Evolutionary conservation across 1,140 invertebrate species (phyloP).

Genomic region (Choristoneura fumiferana): DNA sequence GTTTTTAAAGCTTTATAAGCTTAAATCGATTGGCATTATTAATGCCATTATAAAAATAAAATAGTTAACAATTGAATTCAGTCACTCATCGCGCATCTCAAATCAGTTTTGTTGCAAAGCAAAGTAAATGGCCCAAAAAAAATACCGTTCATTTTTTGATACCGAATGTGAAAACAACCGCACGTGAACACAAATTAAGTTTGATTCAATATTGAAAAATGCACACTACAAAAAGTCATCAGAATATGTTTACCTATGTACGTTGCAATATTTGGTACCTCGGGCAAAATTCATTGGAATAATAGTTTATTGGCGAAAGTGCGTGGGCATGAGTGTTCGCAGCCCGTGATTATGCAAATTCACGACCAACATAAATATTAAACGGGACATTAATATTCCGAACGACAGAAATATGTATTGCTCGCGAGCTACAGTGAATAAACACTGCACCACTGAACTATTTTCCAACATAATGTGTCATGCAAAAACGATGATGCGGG

Average conservation of each 20-base stretch:
- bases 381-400: conserved; percentile 75
- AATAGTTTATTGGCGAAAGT: conserved; percentile 55
- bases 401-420: conserved; percentile 70
- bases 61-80: background rate
- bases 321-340: conserved; percentile 51
- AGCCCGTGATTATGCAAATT: conserved; percentile 75
- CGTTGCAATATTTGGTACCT: conserved; percentile 23
- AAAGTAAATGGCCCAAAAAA: conserved; percentile 52
- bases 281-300: conserved; percentile 59
- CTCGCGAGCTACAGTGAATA: conserved; percentile 57
- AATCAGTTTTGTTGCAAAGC: too few relatives aligned
- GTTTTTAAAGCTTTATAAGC: too few relatives aligned
- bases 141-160: conserved; percentile 19
- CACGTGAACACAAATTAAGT: background rate
- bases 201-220: conserved; percentile 21
- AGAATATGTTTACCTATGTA: conserved; percentile 16
- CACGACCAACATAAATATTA: conserved; percentile 73
- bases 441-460: conserved; percentile 38
- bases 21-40: too few relatives aligned
- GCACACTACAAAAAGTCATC: conserved; percentile 24
- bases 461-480: too few relatives aligned
- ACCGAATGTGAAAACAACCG: conserved; percentile 1
- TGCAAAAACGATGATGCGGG: too few relatives aligned
- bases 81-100: too few relatives aligned
- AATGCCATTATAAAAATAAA: conserved; percentile 19